Evolutionary conservation across 30 jellyfish, hydroid and myxozoan species (phyloP).

Genomic region (Sanderia malayensis): DNA sequence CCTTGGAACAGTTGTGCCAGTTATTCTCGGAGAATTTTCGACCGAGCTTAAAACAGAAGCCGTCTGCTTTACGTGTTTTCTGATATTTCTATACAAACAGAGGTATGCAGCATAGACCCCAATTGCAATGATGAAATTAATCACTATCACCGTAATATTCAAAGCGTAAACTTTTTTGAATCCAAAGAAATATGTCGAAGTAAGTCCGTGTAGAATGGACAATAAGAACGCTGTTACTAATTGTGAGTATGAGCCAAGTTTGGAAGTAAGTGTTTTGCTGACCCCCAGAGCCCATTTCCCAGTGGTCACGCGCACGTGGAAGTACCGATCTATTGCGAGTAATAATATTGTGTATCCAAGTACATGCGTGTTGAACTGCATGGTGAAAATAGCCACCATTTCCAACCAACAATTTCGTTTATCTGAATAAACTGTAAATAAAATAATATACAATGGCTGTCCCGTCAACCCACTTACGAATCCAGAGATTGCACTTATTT

Average conservation of each 20-base stretch:
- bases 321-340: constrained; percentile 39
- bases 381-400: not conserved
- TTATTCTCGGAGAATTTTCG: not conserved
- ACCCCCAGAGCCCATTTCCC: not conserved
- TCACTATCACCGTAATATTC: not conserved
- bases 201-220: not conserved
- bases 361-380: constrained; percentile 22
- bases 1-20: not conserved
- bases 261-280: not conserved
- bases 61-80: not conserved
- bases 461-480: constrained; percentile 12
- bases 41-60: not conserved
- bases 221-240: not conserved
- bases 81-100: not conserved
- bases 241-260: not conserved
- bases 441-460: constrained; percentile 21
- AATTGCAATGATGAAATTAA: not conserved
- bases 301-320: constrained; percentile 12
- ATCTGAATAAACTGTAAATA: constrained; percentile 16
- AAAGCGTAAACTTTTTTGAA: not conserved
- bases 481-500: constrained; percentile 12
- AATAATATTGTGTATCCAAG: constrained; percentile 20
- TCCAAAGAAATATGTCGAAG: not conserved
- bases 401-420: constrained; percentile 12
- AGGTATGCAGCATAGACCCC: not conserved